These are phyloP conservation scores for Carcharodon carcharias DNA, from an alignment of 2,797 vertebrate genomes.

Conservation along the genomic window DNA sequence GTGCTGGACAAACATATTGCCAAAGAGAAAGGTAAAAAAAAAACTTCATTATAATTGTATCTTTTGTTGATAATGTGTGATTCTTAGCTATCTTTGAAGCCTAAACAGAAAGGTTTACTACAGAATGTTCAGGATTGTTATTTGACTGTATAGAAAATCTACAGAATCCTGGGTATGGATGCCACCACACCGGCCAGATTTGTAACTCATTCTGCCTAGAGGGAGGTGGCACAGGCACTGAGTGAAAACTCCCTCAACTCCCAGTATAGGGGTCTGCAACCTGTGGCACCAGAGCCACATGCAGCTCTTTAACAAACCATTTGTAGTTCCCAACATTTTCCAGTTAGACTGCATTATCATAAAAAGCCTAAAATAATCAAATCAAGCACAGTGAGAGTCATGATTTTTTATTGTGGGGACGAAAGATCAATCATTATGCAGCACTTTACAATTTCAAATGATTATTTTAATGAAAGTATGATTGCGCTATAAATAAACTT, in stretches of 20 bases:
- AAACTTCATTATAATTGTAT: not conserved
- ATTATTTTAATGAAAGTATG: not conserved
- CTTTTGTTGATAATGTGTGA: not conserved
- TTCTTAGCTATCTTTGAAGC: not conserved
- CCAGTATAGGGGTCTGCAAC: not conserved
- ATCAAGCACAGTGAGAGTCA: not conserved
- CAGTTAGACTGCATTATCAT: not conserved
- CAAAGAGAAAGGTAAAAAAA: not conserved
- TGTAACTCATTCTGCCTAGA: not conserved
- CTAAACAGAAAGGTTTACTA: not conserved
- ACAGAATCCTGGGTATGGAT: not conserved
- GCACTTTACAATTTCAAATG: not conserved
- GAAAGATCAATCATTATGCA: not conserved
- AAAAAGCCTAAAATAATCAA: not conserved
- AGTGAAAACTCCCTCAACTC: not conserved
- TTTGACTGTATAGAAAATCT: not conserved
- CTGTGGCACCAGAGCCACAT: too few species aligned
- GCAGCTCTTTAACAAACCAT: not conserved
- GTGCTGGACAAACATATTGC: not conserved
- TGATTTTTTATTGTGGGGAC: not conserved
- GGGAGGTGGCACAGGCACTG: not conserved
- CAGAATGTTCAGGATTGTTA: not conserved
- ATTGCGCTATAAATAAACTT: not conserved
- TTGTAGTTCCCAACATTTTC: not conserved
- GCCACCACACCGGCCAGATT: not conserved